Base-by-base conservation (phyloP, 2,797 vertebrate genomes). In the Parauchenoglanis ngamensis region DNA sequence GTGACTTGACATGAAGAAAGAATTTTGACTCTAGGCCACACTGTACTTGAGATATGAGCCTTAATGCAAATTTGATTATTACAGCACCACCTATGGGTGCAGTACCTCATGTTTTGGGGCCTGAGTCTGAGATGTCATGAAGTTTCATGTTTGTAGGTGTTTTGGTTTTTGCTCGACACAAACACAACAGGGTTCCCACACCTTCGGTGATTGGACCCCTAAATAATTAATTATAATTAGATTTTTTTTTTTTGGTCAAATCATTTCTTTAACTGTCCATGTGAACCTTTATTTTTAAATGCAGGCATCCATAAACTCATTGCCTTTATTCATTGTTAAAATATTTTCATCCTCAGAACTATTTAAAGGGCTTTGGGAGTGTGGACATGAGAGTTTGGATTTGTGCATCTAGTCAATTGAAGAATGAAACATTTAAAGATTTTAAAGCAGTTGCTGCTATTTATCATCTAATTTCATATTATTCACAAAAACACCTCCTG, bases 391-490 rank as follows among this genome's bases (percentile, higher is more conserved):
- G 28, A 57, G 28, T 31, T 23, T 59, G 28, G 7, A 35, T 23
- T 79, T 35, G 12, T 40, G 77, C 31, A 57, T 79, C 52, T 11
- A 21, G 17, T 35, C 76, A 56, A 28, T 56, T 79, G 19, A 79
- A 25, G 77, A 79, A 57, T 40, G 8, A 79, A 59, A 13, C 28
- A 91, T 91, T 90, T 89, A 92, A 87, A 92, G 88, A 78, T 77
- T 86, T 87, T 59, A 87, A 75, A 87, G 70, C 0, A 21, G 54
- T 31, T 92, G 93, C 92, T 92, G 94, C 93, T 94, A 89, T 91
- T 90, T 92, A 91, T 88, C 84, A 84, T 90, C 87, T 68, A 87
- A 85, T 85, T 85, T 87, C 88, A 46, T 28, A 19, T 76, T 15
- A 15, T 52, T 76, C 23, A 75, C 3, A 17, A 25, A 54, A 54